A percentile compares a stretch with the other conserved stretches of the same genome.
phyloP scores from a whole-genome alignment of 2,113 vertebrate genomes.

The Silurus asotus region DNA sequence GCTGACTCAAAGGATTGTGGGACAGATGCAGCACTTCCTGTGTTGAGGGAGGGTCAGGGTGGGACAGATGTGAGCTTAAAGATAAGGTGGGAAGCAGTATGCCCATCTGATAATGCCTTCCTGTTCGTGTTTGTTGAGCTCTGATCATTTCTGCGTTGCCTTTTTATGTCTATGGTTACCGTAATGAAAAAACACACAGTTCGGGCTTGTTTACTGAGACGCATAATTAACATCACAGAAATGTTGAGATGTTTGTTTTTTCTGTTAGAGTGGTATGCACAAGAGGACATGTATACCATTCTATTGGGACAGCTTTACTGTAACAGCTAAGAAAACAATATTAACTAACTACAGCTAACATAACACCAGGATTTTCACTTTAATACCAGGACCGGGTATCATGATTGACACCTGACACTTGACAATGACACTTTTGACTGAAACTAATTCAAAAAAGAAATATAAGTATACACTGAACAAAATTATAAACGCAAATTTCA shows the following conservation, averaged over 20 bases:
- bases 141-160: constrained; percentile 59
- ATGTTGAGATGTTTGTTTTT: constrained; percentile 6
- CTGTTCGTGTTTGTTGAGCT: constrained; percentile 66
- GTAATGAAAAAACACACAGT: background rate
- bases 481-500: too few relatives aligned
- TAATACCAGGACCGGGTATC: background rate
- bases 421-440: background rate
- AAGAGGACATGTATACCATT: constrained; percentile 65
- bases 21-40: constrained; percentile 68
- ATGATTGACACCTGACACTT: too few relatives aligned
- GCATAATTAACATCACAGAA: constrained; percentile 34
- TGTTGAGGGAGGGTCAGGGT: constrained; percentile 54
- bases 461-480: too few relatives aligned
- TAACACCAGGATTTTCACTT: background rate
- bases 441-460: background rate
- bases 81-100: constrained; percentile 67
- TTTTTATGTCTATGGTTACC: constrained; percentile 52
- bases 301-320: constrained; percentile 38
- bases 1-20: constrained; percentile 53
- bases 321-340: constrained; percentile 17
- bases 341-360: background rate
- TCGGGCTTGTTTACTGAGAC: constrained; percentile 29
- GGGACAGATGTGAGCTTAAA: constrained; percentile 67
- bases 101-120: constrained; percentile 70
- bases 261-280: constrained; percentile 44